phyloP scores from a whole-genome alignment of 2,888 invertebrate species.

The Liodrosophila aerea region DNA sequence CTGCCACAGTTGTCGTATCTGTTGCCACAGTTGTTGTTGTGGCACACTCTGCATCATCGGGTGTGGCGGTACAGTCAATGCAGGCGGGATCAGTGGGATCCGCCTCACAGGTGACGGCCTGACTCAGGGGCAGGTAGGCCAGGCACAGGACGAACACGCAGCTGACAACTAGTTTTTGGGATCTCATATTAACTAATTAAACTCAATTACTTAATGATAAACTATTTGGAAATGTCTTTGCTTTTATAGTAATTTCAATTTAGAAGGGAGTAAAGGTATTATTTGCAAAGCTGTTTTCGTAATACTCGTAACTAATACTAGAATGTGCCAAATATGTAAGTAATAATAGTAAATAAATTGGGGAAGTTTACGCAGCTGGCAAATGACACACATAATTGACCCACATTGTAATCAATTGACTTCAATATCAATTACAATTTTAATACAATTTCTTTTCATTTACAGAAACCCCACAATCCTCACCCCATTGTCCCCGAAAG shows the following conservation, averaged over 20 bases:
- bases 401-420: not conserved
- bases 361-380: too few relatives aligned
- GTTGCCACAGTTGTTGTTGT: slow-evolving; percentile 1
- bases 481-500: slow-evolving; percentile 89
- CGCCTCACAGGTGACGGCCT: slow-evolving; percentile 8
- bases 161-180: not conserved
- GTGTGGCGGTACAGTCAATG: not conserved
- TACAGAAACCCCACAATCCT: slow-evolving; percentile 88
- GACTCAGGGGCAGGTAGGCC: slow-evolving; percentile 9
- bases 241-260: slow-evolving; percentile 7
- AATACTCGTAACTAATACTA: not conserved
- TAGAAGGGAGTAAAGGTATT: not conserved
- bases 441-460: slow-evolving; percentile 7
- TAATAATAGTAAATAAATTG: too few relatives aligned
- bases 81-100: slow-evolving; percentile 1
- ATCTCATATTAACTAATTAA: slow-evolving; percentile 4
- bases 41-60: slow-evolving; percentile 2
- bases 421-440: not conserved
- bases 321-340: not conserved
- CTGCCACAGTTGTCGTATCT: not conserved
- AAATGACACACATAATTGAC: too few relatives aligned
- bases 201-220: not conserved
- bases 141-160: not conserved
- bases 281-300: slow-evolving; percentile 8
- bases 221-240: not conserved